Evolutionary conservation across 1,140 invertebrate species (phyloP).

Genomic region (Penaeus japonicus): DNA sequence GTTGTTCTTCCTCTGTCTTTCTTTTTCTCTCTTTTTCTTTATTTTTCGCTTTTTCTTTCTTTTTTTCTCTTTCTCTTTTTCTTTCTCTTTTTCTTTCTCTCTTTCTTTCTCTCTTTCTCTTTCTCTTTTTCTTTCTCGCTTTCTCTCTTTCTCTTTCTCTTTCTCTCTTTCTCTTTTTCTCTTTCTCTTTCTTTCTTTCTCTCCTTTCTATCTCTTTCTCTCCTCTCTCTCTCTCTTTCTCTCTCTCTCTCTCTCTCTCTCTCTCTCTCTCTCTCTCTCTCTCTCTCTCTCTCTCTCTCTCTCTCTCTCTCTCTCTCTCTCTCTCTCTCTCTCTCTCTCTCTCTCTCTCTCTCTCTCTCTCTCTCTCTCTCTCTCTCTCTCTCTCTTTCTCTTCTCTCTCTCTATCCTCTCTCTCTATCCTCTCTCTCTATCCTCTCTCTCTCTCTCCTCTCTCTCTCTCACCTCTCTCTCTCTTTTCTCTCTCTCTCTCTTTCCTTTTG

Average conservation of each 20-base stretch:
- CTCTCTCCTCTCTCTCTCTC: too few relatives aligned
- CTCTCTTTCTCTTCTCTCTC: too few relatives aligned
- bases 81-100: not conserved
- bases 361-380: too few relatives aligned
- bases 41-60: too few relatives aligned
- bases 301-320: not conserved
- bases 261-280: not conserved
- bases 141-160: not conserved
- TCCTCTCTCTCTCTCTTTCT: not conserved
- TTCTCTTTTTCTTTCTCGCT: too few relatives aligned
- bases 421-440: too few relatives aligned
- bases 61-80: not conserved
- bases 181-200: not conserved
- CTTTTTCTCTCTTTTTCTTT: not conserved
- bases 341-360: too few relatives aligned
- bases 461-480: conserved; percentile 3
- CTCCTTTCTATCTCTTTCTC: not conserved
- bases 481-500: not conserved
- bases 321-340: not conserved
- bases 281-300: not conserved
- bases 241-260: too few relatives aligned
- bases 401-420: too few relatives aligned
- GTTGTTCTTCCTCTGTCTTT: too few relatives aligned
- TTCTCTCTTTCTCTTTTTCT: not conserved
- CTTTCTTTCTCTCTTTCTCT: not conserved